phyloP scores from a whole-genome alignment of 1,140 invertebrate species.

The Planococcus citri region DNA sequence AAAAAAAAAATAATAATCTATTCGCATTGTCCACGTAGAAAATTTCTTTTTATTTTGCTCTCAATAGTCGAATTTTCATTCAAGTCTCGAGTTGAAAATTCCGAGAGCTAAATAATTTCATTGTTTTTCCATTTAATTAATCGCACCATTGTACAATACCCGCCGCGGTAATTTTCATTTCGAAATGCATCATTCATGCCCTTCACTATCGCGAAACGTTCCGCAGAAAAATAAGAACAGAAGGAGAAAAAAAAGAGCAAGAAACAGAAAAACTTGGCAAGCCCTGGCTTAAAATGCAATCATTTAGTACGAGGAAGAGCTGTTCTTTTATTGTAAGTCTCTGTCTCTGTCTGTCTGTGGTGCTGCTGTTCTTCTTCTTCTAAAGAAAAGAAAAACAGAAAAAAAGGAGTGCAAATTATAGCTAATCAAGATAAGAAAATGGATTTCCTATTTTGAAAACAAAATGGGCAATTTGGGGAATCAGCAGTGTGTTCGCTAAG shows the following conservation, averaged over 20 bases:
- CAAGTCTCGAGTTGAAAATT: no score
- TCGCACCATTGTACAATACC: no score
- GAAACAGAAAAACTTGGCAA: slow-evolving; percentile 9
- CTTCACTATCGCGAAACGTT: no score
- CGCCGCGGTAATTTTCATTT: no score
- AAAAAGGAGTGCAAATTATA: slow-evolving; percentile 15
- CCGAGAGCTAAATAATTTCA: no score
- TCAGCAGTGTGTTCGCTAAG: neutral
- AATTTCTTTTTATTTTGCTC: no score
- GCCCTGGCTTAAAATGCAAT: slow-evolving; percentile 7
- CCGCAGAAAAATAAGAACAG: no score
- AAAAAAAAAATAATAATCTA: no score
- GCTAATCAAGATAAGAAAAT: slow-evolving; percentile 20
- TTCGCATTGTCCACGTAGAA: no score
- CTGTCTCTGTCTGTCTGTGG: neutral
- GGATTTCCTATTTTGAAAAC: slow-evolving; percentile 12
- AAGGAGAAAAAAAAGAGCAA: neutral
- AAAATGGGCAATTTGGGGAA: slow-evolving; percentile 17
- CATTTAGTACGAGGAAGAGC: slow-evolving; percentile 8
- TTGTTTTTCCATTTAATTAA: no score
- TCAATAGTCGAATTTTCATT: no score
- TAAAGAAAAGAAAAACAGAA: slow-evolving; percentile 10
- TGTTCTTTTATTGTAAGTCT: slow-evolving; percentile 13
- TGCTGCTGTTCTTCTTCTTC: neutral
- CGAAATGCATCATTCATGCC: no score